phyloP scores from a whole-genome alignment of 2,888 invertebrate species.

The Thymelicus acteon region DNA sequence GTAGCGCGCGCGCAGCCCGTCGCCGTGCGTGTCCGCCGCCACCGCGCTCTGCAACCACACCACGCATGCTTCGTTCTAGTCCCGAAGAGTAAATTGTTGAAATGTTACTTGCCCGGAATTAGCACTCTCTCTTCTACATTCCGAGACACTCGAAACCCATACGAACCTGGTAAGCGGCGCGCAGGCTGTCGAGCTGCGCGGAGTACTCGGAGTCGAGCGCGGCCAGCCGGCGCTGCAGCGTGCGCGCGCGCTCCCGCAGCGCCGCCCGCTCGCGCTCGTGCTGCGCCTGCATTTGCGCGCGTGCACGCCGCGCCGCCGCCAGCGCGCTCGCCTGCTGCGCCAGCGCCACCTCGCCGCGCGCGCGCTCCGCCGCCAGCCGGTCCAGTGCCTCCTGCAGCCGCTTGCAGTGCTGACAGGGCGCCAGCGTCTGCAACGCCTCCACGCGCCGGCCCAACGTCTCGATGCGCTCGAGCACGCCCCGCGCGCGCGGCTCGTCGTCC shows the following conservation, averaged over 20 bases:
- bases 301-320: slow-evolving; percentile 75
- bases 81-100: too few relatives aligned
- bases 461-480: slow-evolving; percentile 61
- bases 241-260: slow-evolving; percentile 88
- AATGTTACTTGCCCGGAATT: too few relatives aligned
- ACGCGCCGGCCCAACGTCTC: slow-evolving; percentile 77
- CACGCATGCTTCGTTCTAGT: not conserved
- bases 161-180: slow-evolving; percentile 88
- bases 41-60: slow-evolving; percentile 76
- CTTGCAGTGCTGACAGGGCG: slow-evolving; percentile 81
- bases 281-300: slow-evolving; percentile 71
- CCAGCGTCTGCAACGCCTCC: slow-evolving; percentile 78
- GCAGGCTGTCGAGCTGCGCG: slow-evolving; percentile 91
- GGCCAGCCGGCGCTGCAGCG: slow-evolving; percentile 89
- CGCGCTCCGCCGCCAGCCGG: slow-evolving; percentile 71
- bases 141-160: not conserved
- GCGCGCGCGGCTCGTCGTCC: slow-evolving; percentile 40
- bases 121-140: not conserved
- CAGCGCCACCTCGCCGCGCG: slow-evolving; percentile 70
- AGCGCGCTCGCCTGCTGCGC: slow-evolving; percentile 75
- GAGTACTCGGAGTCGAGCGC: slow-evolving; percentile 93
- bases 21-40: slow-evolving; percentile 85
- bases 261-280: slow-evolving; percentile 86
- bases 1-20: slow-evolving; percentile 89
- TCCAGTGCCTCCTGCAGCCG: slow-evolving; percentile 82